phyloP scores from a whole-genome alignment of 2,888 invertebrate species.

The Chymomyza caudatula region DNA sequence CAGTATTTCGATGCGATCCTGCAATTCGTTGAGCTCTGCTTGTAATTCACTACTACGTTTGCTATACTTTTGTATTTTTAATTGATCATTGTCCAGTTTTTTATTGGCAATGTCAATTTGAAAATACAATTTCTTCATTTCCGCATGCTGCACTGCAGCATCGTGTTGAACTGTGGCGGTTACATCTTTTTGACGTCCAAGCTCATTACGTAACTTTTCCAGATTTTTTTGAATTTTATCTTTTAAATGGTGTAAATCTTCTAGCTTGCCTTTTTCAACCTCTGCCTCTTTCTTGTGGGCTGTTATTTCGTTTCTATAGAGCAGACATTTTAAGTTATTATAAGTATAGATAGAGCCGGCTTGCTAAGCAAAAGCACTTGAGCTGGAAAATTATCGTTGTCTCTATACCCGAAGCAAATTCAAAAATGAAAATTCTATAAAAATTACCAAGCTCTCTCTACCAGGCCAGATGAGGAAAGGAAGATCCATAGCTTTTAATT shows the following conservation, averaged over 20 bases:
- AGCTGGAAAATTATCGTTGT: no score
- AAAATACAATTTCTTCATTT: slow-evolving; percentile 10
- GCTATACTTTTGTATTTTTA: slow-evolving; percentile 43
- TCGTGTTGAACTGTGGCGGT: slow-evolving; percentile 26
- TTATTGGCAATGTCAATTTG: slow-evolving; percentile 29
- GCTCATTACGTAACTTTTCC: slow-evolving; percentile 30
- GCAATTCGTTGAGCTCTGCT: slow-evolving; percentile 59
- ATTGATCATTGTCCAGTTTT: slow-evolving; percentile 57
- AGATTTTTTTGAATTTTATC: slow-evolving; percentile 20
- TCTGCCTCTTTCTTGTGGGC: slow-evolving; percentile 20
- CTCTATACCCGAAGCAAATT: no score
- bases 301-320: slow-evolving; percentile 33
- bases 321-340: not conserved
- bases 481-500: no score
- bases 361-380: no score
- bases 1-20: slow-evolving; percentile 55
- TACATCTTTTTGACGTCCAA: slow-evolving; percentile 12
- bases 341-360: no score
- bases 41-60: slow-evolving; percentile 65
- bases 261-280: not conserved
- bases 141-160: slow-evolving; percentile 5
- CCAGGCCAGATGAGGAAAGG: no score
- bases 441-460: no score
- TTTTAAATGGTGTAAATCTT: slow-evolving; percentile 20
- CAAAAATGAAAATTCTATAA: no score